Percentiles rank a stretch among this genome's conserved stretches.
phyloP scores from a whole-genome alignment of 2,113 vertebrate genomes.

The Peromyscus maniculatus region DNA sequence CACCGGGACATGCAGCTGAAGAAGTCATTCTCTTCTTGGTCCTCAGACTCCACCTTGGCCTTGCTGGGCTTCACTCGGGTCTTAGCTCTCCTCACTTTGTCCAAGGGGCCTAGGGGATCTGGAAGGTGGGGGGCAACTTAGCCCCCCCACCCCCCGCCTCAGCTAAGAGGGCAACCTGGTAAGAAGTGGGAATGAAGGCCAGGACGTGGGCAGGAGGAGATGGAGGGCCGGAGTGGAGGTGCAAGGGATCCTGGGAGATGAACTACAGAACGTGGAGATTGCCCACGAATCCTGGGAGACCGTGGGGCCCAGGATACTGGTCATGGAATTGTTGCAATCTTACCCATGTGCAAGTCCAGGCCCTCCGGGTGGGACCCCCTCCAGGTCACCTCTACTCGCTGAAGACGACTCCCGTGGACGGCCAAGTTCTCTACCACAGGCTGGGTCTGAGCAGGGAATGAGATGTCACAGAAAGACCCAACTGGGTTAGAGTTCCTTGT shows the following conservation, averaged over 20 bases:
- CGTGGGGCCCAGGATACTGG: background rate
- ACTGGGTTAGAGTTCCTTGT: background rate
- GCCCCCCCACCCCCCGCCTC: background rate
- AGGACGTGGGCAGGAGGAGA: background rate
- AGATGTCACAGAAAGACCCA: constrained; percentile 21
- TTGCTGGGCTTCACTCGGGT: constrained; percentile 86
- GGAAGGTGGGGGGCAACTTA: background rate
- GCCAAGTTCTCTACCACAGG: constrained; percentile 92
- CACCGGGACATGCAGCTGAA: constrained; percentile 98
- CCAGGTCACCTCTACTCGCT: constrained; percentile 90
- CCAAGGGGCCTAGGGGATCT: constrained; percentile 85
- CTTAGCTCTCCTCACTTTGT: constrained; percentile 89
- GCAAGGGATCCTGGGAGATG: background rate
- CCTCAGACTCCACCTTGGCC: constrained; percentile 80
- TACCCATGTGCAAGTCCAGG: constrained; percentile 92
- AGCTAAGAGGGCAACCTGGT: background rate
- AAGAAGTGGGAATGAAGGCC: background rate
- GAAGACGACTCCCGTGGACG: constrained; percentile 88
- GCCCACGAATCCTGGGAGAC: background rate
- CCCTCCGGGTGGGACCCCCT: constrained; percentile 86
- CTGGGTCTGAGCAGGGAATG: constrained; percentile 89
- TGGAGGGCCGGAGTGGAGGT: background rate
- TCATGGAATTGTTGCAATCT: accelerated
- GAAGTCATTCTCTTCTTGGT: constrained; percentile 94
- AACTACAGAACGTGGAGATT: background rate